phyloP scores from a whole-genome alignment of 2,113 vertebrate genomes.

The Lophura nycthemera region DNA sequence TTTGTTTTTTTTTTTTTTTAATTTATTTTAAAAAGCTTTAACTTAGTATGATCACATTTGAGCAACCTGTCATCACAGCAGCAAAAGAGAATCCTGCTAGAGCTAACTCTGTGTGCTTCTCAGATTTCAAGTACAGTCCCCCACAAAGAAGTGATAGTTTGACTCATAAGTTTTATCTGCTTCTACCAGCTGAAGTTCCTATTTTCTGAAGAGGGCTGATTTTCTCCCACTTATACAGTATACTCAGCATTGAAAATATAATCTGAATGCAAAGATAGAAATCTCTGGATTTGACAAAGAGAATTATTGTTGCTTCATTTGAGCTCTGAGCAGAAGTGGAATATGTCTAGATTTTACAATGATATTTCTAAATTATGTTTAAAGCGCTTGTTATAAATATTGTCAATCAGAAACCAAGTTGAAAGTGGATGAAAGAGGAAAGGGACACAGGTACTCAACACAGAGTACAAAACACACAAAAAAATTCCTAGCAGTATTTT shows the following conservation, averaged over 20 bases:
- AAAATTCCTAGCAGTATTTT: neutral
- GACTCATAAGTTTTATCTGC: neutral
- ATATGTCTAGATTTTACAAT: neutral
- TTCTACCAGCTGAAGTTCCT: neutral
- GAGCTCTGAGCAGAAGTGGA: neutral
- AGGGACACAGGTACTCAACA: neutral
- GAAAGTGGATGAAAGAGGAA: neutral
- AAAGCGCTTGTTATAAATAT: neutral
- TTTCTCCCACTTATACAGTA: neutral
- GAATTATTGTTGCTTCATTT: conserved; percentile 22
- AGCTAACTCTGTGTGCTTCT: neutral
- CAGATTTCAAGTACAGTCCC: neutral
- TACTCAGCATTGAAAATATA: neutral
- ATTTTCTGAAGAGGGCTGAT: neutral
- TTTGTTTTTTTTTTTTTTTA: neutral
- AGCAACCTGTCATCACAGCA: neutral
- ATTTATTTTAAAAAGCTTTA: neutral
- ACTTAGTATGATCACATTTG: neutral
- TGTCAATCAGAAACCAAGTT: neutral
- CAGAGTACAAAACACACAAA: no score
- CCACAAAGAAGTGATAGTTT: neutral
- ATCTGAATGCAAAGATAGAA: neutral
- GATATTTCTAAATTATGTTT: neutral
- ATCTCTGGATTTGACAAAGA: neutral
- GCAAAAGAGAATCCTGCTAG: neutral